phyloP scores from a whole-genome alignment of 2,113 vertebrate species.

The Muntiacus muntjak region DNA sequence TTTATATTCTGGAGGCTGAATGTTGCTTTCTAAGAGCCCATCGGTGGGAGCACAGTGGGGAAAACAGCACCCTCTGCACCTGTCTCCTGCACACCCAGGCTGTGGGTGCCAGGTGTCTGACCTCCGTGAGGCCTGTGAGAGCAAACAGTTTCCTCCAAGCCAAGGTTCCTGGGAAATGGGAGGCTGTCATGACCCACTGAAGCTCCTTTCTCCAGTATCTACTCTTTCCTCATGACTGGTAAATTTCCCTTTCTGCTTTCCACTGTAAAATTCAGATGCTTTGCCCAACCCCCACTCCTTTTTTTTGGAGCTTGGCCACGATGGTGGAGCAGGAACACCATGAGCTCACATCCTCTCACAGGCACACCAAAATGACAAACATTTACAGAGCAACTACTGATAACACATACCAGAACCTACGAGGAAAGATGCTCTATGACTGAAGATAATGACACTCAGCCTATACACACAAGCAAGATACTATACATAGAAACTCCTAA shows the following conservation, averaged over 20 bases:
- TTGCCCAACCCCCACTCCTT: not conserved
- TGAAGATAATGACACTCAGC: not conserved
- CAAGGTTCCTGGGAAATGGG: not conserved
- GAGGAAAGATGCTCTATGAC: not conserved
- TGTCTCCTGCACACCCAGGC: not conserved
- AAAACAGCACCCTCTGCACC: too few species aligned
- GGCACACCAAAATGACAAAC: not conserved
- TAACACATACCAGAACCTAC: not conserved
- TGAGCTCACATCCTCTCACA: not conserved
- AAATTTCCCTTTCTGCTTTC: not conserved
- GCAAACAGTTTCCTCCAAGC: not conserved
- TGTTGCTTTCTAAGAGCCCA: not conserved
- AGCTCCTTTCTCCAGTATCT: not conserved
- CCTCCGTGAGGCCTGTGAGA: not conserved
- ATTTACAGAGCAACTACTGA: not conserved
- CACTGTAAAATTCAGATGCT: not conserved
- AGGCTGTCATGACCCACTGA: not conserved
- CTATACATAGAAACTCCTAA: not conserved
- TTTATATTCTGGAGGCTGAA: slow-evolving; percentile 48
- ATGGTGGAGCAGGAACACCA: not conserved
- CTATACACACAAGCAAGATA: not conserved
- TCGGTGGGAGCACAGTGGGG: fast-evolving
- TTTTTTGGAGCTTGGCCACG: not conserved
- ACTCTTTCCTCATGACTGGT: not conserved
- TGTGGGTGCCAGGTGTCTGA: not conserved